A percentile compares a stretch with the other conserved stretches of the same genome.
These are phyloP conservation scores for Ceyx cyanopectus DNA, from an alignment of 2,113 vertebrate genomes.

Conservation along the genomic window DNA sequence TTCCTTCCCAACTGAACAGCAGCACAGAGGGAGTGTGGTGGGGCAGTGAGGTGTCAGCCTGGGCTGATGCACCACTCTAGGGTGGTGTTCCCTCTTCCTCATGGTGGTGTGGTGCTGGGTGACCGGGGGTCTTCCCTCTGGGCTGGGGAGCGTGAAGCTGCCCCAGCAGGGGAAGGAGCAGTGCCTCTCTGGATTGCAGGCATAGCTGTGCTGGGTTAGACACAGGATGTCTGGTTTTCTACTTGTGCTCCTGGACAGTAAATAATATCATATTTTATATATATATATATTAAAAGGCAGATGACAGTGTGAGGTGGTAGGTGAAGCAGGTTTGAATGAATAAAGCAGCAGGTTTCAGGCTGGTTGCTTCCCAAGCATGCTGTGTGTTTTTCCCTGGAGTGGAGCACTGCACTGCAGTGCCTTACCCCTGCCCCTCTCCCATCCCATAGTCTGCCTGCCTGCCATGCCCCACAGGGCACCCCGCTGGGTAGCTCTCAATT, in stretches of 20 bases:
- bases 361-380: fast-evolving
- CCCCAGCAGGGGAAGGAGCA: not conserved
- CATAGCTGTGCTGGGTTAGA: not conserved
- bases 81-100: not conserved
- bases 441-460: not conserved
- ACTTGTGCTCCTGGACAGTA: not conserved
- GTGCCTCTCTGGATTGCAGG: fast-evolving
- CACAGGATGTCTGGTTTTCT: not conserved
- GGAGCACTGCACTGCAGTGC: not conserved
- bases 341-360: not conserved
- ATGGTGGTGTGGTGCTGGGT: not conserved
- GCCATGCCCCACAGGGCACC: conserved; percentile 20
- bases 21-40: fast-evolving
- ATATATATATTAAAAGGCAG: not conserved
- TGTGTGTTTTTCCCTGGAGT: not conserved
- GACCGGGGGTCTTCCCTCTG: not conserved
- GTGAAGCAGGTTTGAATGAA: not conserved
- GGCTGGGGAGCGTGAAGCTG: not conserved
- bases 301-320: not conserved
- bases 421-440: not conserved
- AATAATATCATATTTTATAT: not conserved
- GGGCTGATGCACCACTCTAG: not conserved
- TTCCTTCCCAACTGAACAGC: not conserved
- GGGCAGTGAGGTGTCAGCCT: not conserved
- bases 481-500: conserved; percentile 33